phyloP scores from a whole-genome alignment of 2,113 vertebrate genomes.

The Cephalopterus ornatus region DNA sequence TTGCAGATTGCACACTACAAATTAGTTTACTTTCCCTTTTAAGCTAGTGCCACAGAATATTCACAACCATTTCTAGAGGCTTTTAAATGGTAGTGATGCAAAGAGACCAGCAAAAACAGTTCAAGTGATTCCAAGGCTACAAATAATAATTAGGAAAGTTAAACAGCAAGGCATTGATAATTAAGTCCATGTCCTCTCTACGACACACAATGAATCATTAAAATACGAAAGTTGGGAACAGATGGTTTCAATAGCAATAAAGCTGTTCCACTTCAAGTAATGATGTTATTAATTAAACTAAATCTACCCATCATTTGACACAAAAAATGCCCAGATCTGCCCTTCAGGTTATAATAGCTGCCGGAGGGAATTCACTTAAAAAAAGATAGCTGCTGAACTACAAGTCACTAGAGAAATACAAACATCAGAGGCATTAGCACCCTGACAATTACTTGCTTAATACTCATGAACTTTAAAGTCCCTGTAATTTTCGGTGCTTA shows the following conservation, averaged over 20 bases:
- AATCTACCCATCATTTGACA: not conserved
- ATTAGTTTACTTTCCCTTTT: not conserved
- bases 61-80: not conserved
- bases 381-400: not conserved
- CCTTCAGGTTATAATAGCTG: not conserved
- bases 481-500: not conserved
- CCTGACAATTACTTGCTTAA: not conserved
- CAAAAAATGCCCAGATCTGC: not conserved
- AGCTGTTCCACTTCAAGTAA: conserved; percentile 35
- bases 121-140: conserved; percentile 1
- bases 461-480: not conserved
- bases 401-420: not conserved
- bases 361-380: not conserved
- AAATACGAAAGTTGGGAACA: conserved; percentile 55
- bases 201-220: conserved; percentile 44
- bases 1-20: not conserved
- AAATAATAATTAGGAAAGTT: conserved; percentile 41
- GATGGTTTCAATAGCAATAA: conserved; percentile 63
- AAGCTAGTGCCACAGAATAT: not conserved
- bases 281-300: conserved; percentile 26
- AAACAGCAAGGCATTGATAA: conserved; percentile 38
- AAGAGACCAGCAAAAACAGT: conserved; percentile 18
- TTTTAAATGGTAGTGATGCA: not conserved
- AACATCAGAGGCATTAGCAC: not conserved
- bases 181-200: conserved; percentile 25